A percentile compares a stretch with the other conserved stretches of the same genome.
Conservation (phyloP, 2,888 invertebrate species). For the Pasiphila rectangulata region DNA sequence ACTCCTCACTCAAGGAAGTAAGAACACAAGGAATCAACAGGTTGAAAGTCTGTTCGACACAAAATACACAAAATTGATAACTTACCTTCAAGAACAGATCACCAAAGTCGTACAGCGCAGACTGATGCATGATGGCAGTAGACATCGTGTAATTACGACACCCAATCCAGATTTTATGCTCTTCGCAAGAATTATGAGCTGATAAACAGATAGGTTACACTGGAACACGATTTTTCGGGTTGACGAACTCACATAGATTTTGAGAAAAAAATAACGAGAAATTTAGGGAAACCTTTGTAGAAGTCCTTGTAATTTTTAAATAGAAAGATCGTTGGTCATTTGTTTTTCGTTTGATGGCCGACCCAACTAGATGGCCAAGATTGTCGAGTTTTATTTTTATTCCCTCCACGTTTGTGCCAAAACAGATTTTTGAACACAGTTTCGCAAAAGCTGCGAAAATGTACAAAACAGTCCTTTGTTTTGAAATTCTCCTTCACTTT, state of each 20-base stretch:
- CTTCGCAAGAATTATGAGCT: constrained; percentile 54
- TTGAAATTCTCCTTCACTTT: constrained; percentile 71
- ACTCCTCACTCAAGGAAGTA: not conserved
- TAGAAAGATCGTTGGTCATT: constrained; percentile 68
- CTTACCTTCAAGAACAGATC: constrained; percentile 87
- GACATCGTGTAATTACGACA: constrained; percentile 83
- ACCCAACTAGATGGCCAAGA: constrained; percentile 74
- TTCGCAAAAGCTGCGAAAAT: constrained; percentile 78
- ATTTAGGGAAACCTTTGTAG: constrained; percentile 60
- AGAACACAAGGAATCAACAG: constrained; percentile 5
- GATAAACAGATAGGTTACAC: constrained; percentile 69
- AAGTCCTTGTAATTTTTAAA: constrained; percentile 51
- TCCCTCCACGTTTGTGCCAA: constrained; percentile 60
- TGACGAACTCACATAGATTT: constrained; percentile 73
- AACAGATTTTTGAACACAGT: constrained; percentile 77
- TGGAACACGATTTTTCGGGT: constrained; percentile 65
- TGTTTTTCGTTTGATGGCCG: constrained; percentile 75
- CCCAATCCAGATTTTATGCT: constrained; percentile 70
- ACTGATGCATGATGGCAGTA: constrained; percentile 88
- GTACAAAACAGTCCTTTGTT: constrained; percentile 81
- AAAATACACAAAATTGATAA: constrained; percentile 25
- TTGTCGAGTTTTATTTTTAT: constrained; percentile 54
- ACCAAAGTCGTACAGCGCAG: constrained; percentile 88
- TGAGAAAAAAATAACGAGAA: constrained; percentile 59
- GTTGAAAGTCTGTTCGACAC: too few relatives aligned